Evolutionary conservation across 2,888 invertebrate genomes (phyloP), one percentile per base, ranked within the genome.

Genomic region (Cactoblastis cactorum): DNA sequence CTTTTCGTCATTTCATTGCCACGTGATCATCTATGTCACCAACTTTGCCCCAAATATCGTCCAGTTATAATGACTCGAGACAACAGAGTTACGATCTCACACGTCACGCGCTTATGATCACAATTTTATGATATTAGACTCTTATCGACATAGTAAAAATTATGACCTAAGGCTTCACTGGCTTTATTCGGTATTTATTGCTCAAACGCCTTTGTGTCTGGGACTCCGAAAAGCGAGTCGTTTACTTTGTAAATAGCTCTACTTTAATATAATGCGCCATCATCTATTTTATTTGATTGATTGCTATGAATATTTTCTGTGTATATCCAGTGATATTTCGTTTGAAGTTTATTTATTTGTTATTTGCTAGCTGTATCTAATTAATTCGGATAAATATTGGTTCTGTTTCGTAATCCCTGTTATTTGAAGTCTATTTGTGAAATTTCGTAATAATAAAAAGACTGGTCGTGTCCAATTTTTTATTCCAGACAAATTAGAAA

Each of bases 61-160:
- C 32, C 43, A 32, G n/a, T n/a, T 2, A 22, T 39, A 22, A 37
- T 17, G 39, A 19, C 39, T 39, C 22, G 39, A 39, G 12, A 18
- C 12, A n/a, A 9, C 37, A 28, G 24, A 6, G 17, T n/a, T n/a
- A 32, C 28, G 28, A 3, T 43, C 17, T n/a, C n/a, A n/a, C n/a
- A n/a, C n/a, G n/a, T n/a, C n/a, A n/a, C n/a, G n/a, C n/a, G n/a
- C 32, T 43, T 43, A 43, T 28, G 28, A 9, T 22, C 28, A 28
- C 15, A 5, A n/a, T 43, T 43, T 43, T 43, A 43, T 32, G 43
- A 43, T 43, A 43, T 43, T 43, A 43, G 43, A 43, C 43, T 43
- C 43, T 28, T 28, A 43, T 32, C 28, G 15, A 9, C 43, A 43
- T 43, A 43, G 22, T 43, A 43, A 43, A 43, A 43, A 15, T 43